Base-by-base conservation (phyloP, 2,888 invertebrate genomes). In the Eremobia ochroleuca region DNA sequence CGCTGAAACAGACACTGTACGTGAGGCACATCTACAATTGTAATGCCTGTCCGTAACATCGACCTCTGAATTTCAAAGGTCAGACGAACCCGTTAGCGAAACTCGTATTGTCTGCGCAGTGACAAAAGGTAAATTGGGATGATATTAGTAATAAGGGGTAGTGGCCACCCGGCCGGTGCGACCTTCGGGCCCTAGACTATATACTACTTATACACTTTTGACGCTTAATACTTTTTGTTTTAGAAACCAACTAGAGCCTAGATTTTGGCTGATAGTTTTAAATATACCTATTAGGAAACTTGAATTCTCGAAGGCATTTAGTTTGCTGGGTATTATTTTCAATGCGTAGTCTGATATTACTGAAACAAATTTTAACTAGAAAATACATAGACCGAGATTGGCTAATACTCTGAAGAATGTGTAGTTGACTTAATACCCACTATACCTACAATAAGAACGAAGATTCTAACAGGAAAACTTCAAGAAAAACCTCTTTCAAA, bases 21-120 rank as follows among this genome's bases (percentile, higher is more conserved):
- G 92, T 91, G 92, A 89, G 84, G 68, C 62, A 88, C 87, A 92
- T 90, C 77, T 88, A 91, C 88, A 89, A 90, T 89, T 85, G 88
- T 87, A 83, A 76, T 82, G 79, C 58, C 68, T 67, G 76, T 82
- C 59, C 76, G 79, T 70, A 61, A 61, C 72, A 61, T 1, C 84
- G 85, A 79, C 88, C 86, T 88, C 82, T 82, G 80, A 31, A 71
- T 66, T 76, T 71, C 40, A 65, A 76, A 88, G 87, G 87, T 84
- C 88, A 84, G 82, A 88, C 85, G 65, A 81, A 83, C 86, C 86
- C 76, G 82, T 86, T 86, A 87, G 82, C 75, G 66, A 76, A 66
- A 68, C 74, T 70, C 61, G 76, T 71, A 84, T 82, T 84, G 86
- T 80, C 75, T 79, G 79, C 69, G 52, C 67, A 59, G 34, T 71